Evolutionary conservation across 2,113 vertebrate genomes (phyloP), one percentile per base, ranked within the genome.

Genomic region (Dipodomys merriami): DNA sequence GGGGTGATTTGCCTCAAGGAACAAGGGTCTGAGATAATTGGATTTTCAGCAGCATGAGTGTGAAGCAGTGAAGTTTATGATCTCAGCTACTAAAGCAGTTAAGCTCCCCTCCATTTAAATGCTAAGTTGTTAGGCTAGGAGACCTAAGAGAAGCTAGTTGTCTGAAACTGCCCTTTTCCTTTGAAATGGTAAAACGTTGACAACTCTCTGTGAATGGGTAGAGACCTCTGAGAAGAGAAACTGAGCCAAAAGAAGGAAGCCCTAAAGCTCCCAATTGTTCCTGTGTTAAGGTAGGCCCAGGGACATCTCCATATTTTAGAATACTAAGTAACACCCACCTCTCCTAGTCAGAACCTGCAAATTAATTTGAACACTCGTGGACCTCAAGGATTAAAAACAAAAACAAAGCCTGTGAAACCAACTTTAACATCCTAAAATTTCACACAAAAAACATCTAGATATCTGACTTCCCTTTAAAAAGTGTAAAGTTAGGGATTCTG

Each of bases 41-140:
- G 83, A 94, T 91, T 95, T 93, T 88, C 57, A 49, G 77, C 53
- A 94, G 86, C 86, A 73, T 39, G 64, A 89, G 77, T 80, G 72
- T 44, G 25, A 86, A 82, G 30, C 62, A 69, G 91, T 81, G 79
- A 94, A 73, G 71, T 44, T 93, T 90, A 90, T 81, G 89, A 81
- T 88, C 76, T 93, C 83, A 77, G 15, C 53, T 57, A 57, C 53
- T 57, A 57, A 57, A 57, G 53, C 53, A 57, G 53, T 57, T 57
- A 57, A 57, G 53, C 53, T 18, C 18, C 53, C 53, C 15, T 57
- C 53, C 53, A 57, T 57, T 57, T 57, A 57, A 85, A 86, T 81
- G 84, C 15, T 57, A 57, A 57, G 53, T 57, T 57, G 53, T 16
- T 57, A 57, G 53, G 53, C 16, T 57, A 57, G 53, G 53, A 57